Percentiles rank a stretch among this genome's conserved stretches.
Evolutionary conservation across 2,113 vertebrate species (phyloP).

Genomic region (Porphyrio hochstetteri): DNA sequence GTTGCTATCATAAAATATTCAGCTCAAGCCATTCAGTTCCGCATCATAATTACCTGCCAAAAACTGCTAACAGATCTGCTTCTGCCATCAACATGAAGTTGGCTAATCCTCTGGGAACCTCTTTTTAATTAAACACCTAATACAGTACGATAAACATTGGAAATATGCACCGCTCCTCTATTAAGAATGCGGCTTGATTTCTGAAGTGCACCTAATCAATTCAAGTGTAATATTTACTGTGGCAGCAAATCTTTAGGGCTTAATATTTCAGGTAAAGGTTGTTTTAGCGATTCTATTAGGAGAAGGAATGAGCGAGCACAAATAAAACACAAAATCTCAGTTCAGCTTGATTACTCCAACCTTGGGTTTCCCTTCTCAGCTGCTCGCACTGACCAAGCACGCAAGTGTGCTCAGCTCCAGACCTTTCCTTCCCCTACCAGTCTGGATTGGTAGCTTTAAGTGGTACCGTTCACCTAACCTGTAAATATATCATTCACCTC

Average conservation of each 20-base stretch:
- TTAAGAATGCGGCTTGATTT: constrained; percentile 33
- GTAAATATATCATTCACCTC: neutral
- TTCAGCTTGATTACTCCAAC: neutral
- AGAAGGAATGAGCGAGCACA: neutral
- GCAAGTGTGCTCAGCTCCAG: accelerated
- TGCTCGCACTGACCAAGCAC: neutral
- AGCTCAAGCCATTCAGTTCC: constrained; percentile 19
- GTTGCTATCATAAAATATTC: constrained; percentile 46
- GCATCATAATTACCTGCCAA: constrained; percentile 68
- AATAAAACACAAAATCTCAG: neutral
- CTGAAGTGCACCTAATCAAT: constrained; percentile 48
- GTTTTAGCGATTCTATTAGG: neutral
- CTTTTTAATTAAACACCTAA: constrained; percentile 74
- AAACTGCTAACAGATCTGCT: constrained; percentile 51
- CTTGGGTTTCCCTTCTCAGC: neutral
- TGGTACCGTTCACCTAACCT: neutral
- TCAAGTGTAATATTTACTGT: constrained; percentile 36
- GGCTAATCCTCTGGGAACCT: constrained; percentile 52
- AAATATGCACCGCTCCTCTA: neutral
- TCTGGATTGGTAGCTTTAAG: neutral
- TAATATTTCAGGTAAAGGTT: constrained; percentile 22
- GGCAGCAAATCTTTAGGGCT: constrained; percentile 17
- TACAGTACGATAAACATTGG: constrained; percentile 32
- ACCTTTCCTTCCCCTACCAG: neutral
- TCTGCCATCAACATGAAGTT: constrained; percentile 39